These are phyloP conservation scores for Sebastes paucispinis DNA, from an alignment of 2,797 vertebrate species.

Conservation along the genomic window DNA sequence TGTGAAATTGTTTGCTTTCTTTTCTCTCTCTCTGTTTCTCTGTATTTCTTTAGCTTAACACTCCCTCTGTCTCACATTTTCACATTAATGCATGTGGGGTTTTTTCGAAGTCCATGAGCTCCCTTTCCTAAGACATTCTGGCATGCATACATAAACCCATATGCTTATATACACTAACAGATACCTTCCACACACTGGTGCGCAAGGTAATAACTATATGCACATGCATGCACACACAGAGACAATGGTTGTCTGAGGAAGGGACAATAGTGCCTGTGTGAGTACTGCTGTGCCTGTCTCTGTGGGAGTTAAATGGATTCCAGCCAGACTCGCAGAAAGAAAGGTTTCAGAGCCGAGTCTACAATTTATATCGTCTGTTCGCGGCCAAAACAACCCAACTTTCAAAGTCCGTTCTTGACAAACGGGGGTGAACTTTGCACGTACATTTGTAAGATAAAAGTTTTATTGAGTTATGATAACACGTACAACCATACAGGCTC, in stretches of 20 bases:
- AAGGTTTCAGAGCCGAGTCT: slow-evolving; percentile 25
- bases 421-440: slow-evolving; percentile 65
- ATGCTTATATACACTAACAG: slow-evolving; percentile 27
- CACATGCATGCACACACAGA: slow-evolving; percentile 56
- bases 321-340: slow-evolving; percentile 8
- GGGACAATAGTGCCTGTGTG: slow-evolving; percentile 70
- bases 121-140: not conserved
- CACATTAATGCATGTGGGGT: not conserved
- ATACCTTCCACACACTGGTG: slow-evolving; percentile 35
- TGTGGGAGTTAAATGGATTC: slow-evolving; percentile 61
- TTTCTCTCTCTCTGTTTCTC: not conserved
- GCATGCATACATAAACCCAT: slow-evolving; percentile 26
- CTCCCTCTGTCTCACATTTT: not conserved
- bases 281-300: slow-evolving; percentile 66
- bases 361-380: slow-evolving; percentile 7
- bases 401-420: slow-evolving; percentile 48
- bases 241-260: slow-evolving; percentile 62
- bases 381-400: slow-evolving; percentile 28
- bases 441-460: slow-evolving; percentile 52
- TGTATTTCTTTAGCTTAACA: not conserved
- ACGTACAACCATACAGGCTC: not conserved
- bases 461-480: slow-evolving; percentile 68
- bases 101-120: slow-evolving; percentile 14
- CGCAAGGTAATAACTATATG: slow-evolving; percentile 42
- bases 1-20: not conserved